These are phyloP conservation scores for Drosophila formosana DNA, from an alignment of 2,888 invertebrate species.

Conservation along the genomic window DNA sequence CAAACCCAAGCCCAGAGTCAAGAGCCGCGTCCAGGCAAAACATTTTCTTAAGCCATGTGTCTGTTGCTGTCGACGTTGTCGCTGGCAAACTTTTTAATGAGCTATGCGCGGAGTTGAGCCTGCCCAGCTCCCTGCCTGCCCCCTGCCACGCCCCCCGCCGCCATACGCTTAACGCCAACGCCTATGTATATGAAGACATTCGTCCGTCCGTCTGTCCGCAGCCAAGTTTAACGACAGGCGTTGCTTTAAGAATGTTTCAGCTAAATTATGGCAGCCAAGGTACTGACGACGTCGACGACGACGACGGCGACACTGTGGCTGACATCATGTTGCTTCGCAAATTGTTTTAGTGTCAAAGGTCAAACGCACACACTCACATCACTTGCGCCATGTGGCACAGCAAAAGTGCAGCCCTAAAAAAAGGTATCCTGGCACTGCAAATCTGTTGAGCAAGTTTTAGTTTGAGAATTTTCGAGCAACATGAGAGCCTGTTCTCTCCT, in stretches of 20 bases:
- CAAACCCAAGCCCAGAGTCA: not conserved
- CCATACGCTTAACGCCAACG: not conserved
- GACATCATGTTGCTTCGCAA: slow-evolving; percentile 79
- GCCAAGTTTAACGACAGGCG: slow-evolving; percentile 61
- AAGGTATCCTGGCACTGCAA: slow-evolving; percentile 61
- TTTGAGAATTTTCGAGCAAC: slow-evolving; percentile 73
- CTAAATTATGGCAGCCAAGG: slow-evolving; percentile 68
- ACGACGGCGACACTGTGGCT: slow-evolving; percentile 57
- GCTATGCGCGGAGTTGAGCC: slow-evolving; percentile 54
- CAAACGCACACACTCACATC: slow-evolving; percentile 42
- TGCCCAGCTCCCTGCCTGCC: slow-evolving; percentile 4
- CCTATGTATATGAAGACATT: slow-evolving; percentile 17
- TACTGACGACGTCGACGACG: slow-evolving; percentile 38
- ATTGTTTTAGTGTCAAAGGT: slow-evolving; percentile 80
- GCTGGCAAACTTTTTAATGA: slow-evolving; percentile 76
- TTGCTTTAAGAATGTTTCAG: slow-evolving; percentile 78
- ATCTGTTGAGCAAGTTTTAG: slow-evolving; percentile 78
- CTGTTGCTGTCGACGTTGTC: slow-evolving; percentile 59
- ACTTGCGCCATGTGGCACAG: slow-evolving; percentile 69
- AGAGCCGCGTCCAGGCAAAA: slow-evolving; percentile 51
- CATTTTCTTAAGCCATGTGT: slow-evolving; percentile 70
- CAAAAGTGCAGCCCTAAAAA: slow-evolving; percentile 75
- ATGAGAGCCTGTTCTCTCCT: slow-evolving; percentile 47
- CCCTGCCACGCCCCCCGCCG: not conserved
- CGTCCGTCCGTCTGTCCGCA: slow-evolving; percentile 2